A percentile compares a stretch with the other conserved stretches of the same genome.
Conservation (phyloP, 2,797 vertebrate species). For the Pyrocephalus nanus region DNA sequence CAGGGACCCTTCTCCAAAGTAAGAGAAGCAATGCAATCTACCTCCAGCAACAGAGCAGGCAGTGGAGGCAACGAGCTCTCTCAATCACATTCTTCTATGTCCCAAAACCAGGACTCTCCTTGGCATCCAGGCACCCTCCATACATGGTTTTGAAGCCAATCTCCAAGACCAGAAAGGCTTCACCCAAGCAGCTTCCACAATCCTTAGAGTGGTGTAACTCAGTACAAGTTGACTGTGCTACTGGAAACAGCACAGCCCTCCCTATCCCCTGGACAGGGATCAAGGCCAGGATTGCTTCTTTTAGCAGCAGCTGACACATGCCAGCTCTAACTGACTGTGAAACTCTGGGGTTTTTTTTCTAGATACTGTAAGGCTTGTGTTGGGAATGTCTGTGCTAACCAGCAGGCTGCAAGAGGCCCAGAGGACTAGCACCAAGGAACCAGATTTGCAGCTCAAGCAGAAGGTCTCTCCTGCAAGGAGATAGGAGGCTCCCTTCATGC, state of each 20-base stretch:
- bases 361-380: not conserved
- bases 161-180: not conserved
- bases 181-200: not conserved
- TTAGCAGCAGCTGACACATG: conserved; percentile 18
- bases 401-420: not conserved
- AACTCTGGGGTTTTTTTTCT: not conserved
- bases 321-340: not conserved
- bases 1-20: not conserved
- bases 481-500: not conserved
- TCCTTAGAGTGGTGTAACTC: not conserved
- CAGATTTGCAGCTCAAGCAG: not conserved
- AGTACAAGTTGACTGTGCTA: not conserved
- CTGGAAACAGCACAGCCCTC: not conserved
- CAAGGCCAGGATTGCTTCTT: conserved; percentile 6
- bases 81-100: not conserved
- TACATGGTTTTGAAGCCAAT: not conserved
- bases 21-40: not conserved
- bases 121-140: not conserved
- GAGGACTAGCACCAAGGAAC: not conserved
- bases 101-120: not conserved
- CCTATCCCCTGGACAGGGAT: not conserved
- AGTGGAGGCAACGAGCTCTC: not conserved
- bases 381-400: not conserved
- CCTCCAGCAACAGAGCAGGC: not conserved
- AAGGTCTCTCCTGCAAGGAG: not conserved